phyloP scores from a whole-genome alignment of 2,888 invertebrate species.

The Heliconius charithonia region DNA sequence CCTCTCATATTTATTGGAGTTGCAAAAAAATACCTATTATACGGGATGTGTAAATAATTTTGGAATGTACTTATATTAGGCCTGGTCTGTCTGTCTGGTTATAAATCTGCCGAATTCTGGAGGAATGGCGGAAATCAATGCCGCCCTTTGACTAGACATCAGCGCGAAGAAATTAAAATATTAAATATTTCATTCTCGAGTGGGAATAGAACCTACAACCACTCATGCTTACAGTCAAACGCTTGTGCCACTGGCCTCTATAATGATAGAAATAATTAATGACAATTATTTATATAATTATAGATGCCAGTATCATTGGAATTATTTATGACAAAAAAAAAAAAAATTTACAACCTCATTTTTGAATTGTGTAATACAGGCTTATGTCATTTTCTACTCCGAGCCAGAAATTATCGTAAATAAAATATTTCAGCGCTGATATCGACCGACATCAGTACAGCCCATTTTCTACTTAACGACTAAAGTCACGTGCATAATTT shows the following conservation, averaged over 20 bases:
- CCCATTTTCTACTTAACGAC: constrained; percentile 22
- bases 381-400: neutral
- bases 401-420: constrained; percentile 12
- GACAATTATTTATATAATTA: too few species aligned
- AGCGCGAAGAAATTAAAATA: too few species aligned
- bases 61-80: too few species aligned
- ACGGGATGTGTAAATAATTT: too few species aligned
- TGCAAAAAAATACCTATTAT: too few species aligned
- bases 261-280: too few species aligned
- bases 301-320: too few species aligned
- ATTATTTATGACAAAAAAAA: too few species aligned
- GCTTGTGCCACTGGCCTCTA: too few species aligned
- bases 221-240: too few species aligned
- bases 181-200: neutral
- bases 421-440: constrained; percentile 6
- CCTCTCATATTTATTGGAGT: neutral
- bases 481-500: constrained; percentile 23
- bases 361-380: neutral
- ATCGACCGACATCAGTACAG: constrained; percentile 14
- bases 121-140: neutral
- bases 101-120: neutral
- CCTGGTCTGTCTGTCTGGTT: too few species aligned
- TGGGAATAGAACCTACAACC: neutral
- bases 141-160: neutral
- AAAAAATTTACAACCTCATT: neutral